Base-by-base conservation (phyloP, 2,888 invertebrate species). In the Bembecia ichneumoniformis region DNA sequence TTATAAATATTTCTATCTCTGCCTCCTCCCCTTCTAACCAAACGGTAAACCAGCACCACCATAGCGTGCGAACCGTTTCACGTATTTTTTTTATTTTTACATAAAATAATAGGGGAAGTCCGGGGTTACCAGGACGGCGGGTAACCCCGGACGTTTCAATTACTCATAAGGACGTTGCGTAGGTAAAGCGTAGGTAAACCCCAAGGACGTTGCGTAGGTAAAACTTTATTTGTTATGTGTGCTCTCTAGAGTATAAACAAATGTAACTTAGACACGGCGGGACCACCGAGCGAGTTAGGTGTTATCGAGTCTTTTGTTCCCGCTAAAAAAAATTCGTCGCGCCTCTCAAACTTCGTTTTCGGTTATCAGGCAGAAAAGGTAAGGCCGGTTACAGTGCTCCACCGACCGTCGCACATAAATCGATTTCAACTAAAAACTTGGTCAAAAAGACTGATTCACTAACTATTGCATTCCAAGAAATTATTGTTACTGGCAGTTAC, bases 41-140 rank as follows among this genome's bases (percentile, higher is more conserved):
- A n/a, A n/a, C n/a, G n/a, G n/a, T n/a, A n/a, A n/a, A n/a, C n/a
- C n/a, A n/a, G n/a, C n/a, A n/a, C n/a, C n/a, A n/a, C n/a, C n/a
- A n/a, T n/a, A n/a, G n/a, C n/a, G n/a, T n/a, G n/a, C n/a, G n/a
- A n/a, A n/a, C n/a, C n/a, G n/a, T n/a, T n/a, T n/a, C n/a, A n/a
- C n/a, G n/a, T n/a, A n/a, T n/a, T n/a, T n/a, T n/a, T n/a, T n/a
- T n/a, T n/a, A n/a, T n/a, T n/a, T n/a, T n/a, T n/a, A n/a, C n/a
- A n/a, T n/a, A n/a, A n/a, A n/a, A n/a, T n/a, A n/a, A n/a, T 47
- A 47, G 47, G 34, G 35, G 10, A 47, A 35, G 15, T 28, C 13
- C 47, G 47, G 47, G 47, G 5, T 34, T 28, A 4, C 35, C 47
- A 28, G 47, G 34, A 14, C 35, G 47, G 47, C 35, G 47, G 47